phyloP scores from a whole-genome alignment of 2,888 invertebrate genomes.

The Cantharis rufa region DNA sequence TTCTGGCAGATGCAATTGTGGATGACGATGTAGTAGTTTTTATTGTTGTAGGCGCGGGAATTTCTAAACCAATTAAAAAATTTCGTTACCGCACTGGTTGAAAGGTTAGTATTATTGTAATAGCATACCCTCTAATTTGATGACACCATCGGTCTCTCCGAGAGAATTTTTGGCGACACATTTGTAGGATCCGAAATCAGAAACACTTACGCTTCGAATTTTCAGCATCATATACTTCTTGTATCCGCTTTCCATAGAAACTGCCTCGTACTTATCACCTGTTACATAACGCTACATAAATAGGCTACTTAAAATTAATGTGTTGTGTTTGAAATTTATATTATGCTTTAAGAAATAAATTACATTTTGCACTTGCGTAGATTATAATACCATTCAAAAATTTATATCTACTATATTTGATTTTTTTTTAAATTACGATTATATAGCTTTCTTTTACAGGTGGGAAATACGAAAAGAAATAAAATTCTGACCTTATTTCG shows the following conservation, averaged over 20 bases:
- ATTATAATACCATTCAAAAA: neutral
- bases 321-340: neutral
- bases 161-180: conserved; percentile 91
- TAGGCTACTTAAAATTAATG: neutral
- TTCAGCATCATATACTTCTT: conserved; percentile 90
- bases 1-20: conserved; percentile 63
- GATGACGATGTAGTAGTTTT: conserved; percentile 65
- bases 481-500: neutral
- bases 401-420: neutral
- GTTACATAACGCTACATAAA: conserved; percentile 38
- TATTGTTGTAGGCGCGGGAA: conserved; percentile 82
- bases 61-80: conserved; percentile 65
- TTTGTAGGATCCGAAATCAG: conserved; percentile 86
- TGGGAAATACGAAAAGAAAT: neutral
- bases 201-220: conserved; percentile 76
- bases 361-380: neutral
- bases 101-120: conserved; percentile 9
- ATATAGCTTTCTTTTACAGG: neutral
- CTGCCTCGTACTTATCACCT: conserved; percentile 88
- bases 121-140: conserved; percentile 81
- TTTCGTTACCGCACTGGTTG: conserved; percentile 23
- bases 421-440: neutral
- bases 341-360: neutral
- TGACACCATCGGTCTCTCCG: conserved; percentile 87
- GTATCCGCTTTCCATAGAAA: conserved; percentile 82